Evolutionary conservation across 2,113 vertebrate genomes (phyloP), one percentile per base, ranked within the genome.

Genomic region (Oceanites oceanicus): DNA sequence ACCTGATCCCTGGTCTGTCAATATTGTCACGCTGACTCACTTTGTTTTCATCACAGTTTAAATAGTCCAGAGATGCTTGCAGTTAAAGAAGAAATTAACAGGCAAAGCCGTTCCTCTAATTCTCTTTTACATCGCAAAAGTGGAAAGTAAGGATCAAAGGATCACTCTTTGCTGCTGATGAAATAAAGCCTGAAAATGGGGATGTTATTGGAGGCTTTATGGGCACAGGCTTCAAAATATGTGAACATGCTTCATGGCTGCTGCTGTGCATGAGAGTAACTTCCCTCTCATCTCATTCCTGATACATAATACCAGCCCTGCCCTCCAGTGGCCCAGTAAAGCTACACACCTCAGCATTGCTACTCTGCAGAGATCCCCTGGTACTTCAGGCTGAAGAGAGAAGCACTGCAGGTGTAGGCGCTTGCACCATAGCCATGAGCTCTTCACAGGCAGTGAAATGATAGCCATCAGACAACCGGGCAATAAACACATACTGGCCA

Each of bases 301-400:
- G 58, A 34, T 93, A 10, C 13, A 6, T 9, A 15, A 11, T 49
- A 8, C 40, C 80, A 82, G 83, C 42, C 80, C 94, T 97, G 96
- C 94, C 92, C 91, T 91, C 94, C 94, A 87, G 97, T 16, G 92
- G 95, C 66, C 49, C 72, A 21, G 52, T 0, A 45, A 59, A 65
- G 92, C 49, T 47, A 26, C 67, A 12, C 5, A 22, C 55, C 23
- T 18, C 34, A 3, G 40, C 8, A 5, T 0, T 15, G 52, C 44
- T 20, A 13, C 42, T 62, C 47, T 58, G 75, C 40, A 15, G 78
- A 42, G 29, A 67, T 13, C 9, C 22, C 7, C 38, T 1, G 27
- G 15, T 42, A 29, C 21, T 58, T n/a, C 21, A 45, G 72, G 42
- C 20, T 66, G 68, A 6, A 47, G 30, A 22, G 29, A 30, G n/a